Evolutionary conservation across 2,797 vertebrate genomes (phyloP), one percentile per base, ranked within the genome.

Genomic region (Sternotherus odoratus): DNA sequence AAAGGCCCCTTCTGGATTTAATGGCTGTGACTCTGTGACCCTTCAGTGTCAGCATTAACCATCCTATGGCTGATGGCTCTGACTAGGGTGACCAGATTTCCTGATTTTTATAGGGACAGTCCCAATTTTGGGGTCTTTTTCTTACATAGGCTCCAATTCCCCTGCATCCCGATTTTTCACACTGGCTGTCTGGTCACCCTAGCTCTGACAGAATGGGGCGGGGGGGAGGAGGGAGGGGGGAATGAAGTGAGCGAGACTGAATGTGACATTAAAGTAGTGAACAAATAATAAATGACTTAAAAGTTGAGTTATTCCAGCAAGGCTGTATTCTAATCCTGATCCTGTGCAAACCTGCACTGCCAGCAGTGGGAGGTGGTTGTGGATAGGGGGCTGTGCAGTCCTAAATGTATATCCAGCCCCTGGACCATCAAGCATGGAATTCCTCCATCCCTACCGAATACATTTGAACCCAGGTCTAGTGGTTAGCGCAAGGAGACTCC

Each of bases 1-100:
- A 60, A 51, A 66, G 93, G 33, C 28, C 89, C 46, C 51, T 12
- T 75, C 53, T 48, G 77, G 78, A 17, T 43, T 93, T 92, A 39
- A 15, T 0, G 0, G 16, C 60, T 53, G 8, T 2, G 1, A 79
- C 24, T 53, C 57, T 51, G n/a, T 83, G 90, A 74, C 2, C n/a
- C 79, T 77, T 39, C 79, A 79, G 5, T 15, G 13, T 10, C 21
- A 86, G 69, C 86, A 63, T 77, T 87, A 49, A 60, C 28, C 77
- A 57, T 23, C 2, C 85, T 33, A 4, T 4, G 77, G 60, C 53
- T 11, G 16, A 21, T 12, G 51, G 46, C 11, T 19, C 2, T 1
- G 48, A 48, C n/a, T 49, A 43, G 43, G 8, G 43, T 43, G 43
- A 43, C 43, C 43, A 43, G 43, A 43, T 43, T 5, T 43, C 8